Conservation (phyloP, 2,888 invertebrate genomes). For the Ferdinandea cuprea region DNA sequence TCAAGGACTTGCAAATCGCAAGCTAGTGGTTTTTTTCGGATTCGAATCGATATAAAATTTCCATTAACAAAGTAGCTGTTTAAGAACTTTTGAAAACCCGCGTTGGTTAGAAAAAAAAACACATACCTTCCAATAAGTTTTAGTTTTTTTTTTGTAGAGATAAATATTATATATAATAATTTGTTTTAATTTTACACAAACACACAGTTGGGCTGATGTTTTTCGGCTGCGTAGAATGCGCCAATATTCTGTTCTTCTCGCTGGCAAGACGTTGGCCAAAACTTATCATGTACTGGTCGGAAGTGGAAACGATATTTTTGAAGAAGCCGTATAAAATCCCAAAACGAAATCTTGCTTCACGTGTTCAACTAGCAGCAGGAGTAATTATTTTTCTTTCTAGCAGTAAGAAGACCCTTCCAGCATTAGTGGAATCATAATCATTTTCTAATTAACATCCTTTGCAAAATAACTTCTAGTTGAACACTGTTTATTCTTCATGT, state of each 20-base stretch:
- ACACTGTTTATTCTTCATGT: slow-evolving; percentile 78
- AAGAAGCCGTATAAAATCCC: slow-evolving; percentile 78
- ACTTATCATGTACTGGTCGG: slow-evolving; percentile 80
- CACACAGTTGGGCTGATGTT: slow-evolving; percentile 79
- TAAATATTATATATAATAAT: too few species aligned
- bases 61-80: too few species aligned
- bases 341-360: slow-evolving; percentile 76
- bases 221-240: slow-evolving; percentile 78
- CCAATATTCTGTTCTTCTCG: slow-evolving; percentile 78
- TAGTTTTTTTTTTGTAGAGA: too few species aligned
- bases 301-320: slow-evolving; percentile 79
- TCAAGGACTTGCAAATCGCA: too few species aligned
- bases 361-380: slow-evolving; percentile 78
- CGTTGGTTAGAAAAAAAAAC: too few species aligned
- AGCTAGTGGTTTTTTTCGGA: too few species aligned
- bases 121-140: too few species aligned
- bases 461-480: slow-evolving; percentile 76
- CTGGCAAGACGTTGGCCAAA: slow-evolving; percentile 80
- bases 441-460: slow-evolving; percentile 1
- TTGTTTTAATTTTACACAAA: not conserved
- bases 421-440: not conserved
- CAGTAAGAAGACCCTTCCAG: slow-evolving; percentile 73
- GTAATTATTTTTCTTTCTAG: slow-evolving; percentile 77
- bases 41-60: too few species aligned
- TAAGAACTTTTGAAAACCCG: too few species aligned